Evolutionary conservation across 1,140 invertebrate species (phyloP), one percentile per base, ranked within the genome.

Genomic region (Thaumetopoea pityocampa): DNA sequence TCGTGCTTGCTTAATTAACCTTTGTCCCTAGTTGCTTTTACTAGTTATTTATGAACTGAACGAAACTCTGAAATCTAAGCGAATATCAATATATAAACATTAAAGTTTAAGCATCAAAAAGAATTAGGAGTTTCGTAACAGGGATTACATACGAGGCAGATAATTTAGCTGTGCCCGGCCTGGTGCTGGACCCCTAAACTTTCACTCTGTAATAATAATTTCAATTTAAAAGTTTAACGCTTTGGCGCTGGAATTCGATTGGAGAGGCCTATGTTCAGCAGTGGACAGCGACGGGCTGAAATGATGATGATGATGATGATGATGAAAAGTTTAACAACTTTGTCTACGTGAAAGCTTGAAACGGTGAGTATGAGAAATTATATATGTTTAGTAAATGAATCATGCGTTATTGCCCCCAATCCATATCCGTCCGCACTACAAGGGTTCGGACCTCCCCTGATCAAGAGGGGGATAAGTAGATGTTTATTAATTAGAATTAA

Each of bases 161-260:
- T 34, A 38, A 35, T 32, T 44, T 4, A n/a, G 9, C 32, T 23
- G 8, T 10, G 20, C 19, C n/a, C 30, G 34, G 40, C 35, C 45
- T 44, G 28, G 24, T 40, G 29, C 14, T 42, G 37, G 43, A 18
- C 46, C 49, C 38, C 11, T 46, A 28, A 52, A 55, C 44, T 50
- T 51, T 49, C 17, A n/a, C 41, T 43, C 45, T 46, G 41, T 54
- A 52, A 68, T 62, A 54, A 64, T 67, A 68, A 65, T 68, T 62
- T 57, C 51, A 65, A 68, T 62, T 68, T 65, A 59, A 65, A 68
- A 68, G 47, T 62, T n/a, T n/a, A n/a, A n/a, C n/a, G n/a, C n/a
- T n/a, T n/a, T n/a, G n/a, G n/a, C n/a, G n/a, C n/a, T n/a, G n/a
- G n/a, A n/a, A n/a, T n/a, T n/a, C n/a, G n/a, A n/a, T n/a, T n/a